Percentiles rank a stretch among this genome's conserved stretches.
phyloP scores from a whole-genome alignment of 1,140 invertebrate species.

The Ceratina australensis region DNA sequence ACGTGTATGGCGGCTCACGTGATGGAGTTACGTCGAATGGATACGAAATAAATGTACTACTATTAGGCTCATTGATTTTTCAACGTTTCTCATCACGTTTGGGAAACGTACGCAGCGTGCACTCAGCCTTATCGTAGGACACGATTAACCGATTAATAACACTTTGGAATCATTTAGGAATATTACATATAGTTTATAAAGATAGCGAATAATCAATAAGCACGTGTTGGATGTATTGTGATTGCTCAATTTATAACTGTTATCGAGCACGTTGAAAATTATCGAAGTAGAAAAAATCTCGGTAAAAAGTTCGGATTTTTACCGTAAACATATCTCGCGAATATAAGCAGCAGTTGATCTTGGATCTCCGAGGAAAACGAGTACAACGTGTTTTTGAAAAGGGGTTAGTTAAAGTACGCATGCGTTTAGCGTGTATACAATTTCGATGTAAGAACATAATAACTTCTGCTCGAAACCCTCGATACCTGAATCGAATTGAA shows the following conservation, averaged over 20 bases:
- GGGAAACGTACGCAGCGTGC: too few relatives aligned
- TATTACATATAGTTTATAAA: neutral
- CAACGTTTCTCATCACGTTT: neutral
- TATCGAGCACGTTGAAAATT: neutral
- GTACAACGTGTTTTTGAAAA: neutral
- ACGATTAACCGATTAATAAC: neutral
- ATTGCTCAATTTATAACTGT: neutral
- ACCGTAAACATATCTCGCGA: neutral
- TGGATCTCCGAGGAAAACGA: neutral
- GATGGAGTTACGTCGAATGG: neutral
- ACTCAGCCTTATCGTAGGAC: neutral
- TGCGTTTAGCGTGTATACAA: constrained; percentile 9
- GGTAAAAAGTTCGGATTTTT: neutral
- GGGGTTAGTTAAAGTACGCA: constrained; percentile 24
- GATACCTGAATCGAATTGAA: neutral
- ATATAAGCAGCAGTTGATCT: neutral
- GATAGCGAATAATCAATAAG: constrained; percentile 26
- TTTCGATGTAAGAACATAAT: neutral
- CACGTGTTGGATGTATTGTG: constrained; percentile 16
- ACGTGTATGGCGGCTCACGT: neutral
- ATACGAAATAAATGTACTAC: neutral
- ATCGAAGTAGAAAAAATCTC: neutral
- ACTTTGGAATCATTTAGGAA: neutral
- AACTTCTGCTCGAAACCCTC: too few relatives aligned
- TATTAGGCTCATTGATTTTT: constrained; percentile 10